Evolutionary conservation across 2,797 vertebrate genomes (phyloP).

Genomic region (Anguilla marmorata): DNA sequence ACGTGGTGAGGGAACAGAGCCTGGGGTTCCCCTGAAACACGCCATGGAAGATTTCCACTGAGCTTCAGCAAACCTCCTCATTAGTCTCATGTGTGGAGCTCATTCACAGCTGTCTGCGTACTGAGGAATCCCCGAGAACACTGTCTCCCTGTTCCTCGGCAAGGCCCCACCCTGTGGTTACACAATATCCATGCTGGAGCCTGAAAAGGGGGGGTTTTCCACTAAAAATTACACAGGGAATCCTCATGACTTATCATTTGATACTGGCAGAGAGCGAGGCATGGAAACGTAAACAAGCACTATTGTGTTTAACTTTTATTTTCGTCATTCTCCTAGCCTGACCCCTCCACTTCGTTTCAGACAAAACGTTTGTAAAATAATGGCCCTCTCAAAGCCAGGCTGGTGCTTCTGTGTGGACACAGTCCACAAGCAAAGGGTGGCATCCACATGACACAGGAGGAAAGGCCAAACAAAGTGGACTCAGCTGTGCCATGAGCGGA

Average conservation of each 20-base stretch:
- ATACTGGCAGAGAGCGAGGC: conserved; percentile 8
- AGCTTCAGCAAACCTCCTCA: conserved; percentile 65
- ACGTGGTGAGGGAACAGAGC: neutral
- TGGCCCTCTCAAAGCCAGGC: neutral
- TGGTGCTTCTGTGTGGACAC: neutral
- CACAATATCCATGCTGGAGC: neutral
- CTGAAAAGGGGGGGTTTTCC: conserved; percentile 9
- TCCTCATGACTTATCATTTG: conserved; percentile 39
- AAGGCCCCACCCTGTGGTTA: conserved; percentile 24
- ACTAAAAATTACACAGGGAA: conserved; percentile 38
- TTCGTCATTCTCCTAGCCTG: neutral
- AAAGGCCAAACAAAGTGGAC: neutral
- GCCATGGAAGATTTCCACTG: conserved; percentile 64
- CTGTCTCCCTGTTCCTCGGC: conserved; percentile 26
- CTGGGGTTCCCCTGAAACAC: conserved; percentile 26
- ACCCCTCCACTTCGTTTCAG: neutral
- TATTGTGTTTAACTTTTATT: conserved; percentile 24
- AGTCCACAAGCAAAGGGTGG: neutral
- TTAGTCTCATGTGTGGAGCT: conserved; percentile 56
- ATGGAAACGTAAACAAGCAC: neutral
- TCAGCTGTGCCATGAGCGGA: neutral
- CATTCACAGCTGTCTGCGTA: conserved; percentile 56
- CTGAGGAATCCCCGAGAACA: conserved; percentile 39
- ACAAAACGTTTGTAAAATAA: neutral
- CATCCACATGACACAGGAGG: neutral